Evolutionary conservation across 37 sponge, comb jelly and placozoan genomes (phyloP).

Genomic region (Petrosia ficiformis): DNA sequence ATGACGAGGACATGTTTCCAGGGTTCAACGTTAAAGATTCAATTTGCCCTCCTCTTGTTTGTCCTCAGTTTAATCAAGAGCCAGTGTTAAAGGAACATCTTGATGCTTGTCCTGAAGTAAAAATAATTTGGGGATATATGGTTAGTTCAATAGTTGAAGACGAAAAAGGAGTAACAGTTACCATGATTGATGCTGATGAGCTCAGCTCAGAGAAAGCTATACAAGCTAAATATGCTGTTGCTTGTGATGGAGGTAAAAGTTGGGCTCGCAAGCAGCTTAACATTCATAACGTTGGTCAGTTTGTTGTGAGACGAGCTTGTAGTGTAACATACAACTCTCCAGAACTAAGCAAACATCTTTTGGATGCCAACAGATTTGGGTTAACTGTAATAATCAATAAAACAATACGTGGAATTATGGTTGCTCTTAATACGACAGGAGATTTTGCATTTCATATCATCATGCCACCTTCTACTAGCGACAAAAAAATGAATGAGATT

Average conservation of each 20-base stretch:
- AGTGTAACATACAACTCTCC: slow-evolving; percentile 54
- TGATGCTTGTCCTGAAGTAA: slow-evolving; percentile 12
- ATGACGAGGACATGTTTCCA: not conserved
- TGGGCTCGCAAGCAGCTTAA: slow-evolving; percentile 41
- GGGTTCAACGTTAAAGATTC: slow-evolving; percentile 18
- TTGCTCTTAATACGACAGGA: slow-evolving; percentile 29
- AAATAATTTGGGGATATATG: slow-evolving; percentile 51
- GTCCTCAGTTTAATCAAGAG: slow-evolving; percentile 63
- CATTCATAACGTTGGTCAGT: slow-evolving; percentile 58
- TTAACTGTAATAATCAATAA: slow-evolving; percentile 6
- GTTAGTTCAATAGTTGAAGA: slow-evolving; percentile 38
- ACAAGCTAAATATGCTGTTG: slow-evolving; percentile 48
- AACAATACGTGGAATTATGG: not conserved
- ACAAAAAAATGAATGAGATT: slow-evolving; percentile 23
- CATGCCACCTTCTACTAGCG: slow-evolving; percentile 12
- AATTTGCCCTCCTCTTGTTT: slow-evolving; percentile 18
- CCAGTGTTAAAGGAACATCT: slow-evolving; percentile 52
- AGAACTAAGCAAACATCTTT: slow-evolving; percentile 25
- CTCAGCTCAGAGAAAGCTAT: slow-evolving; percentile 22
- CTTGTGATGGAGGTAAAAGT: slow-evolving; percentile 73
- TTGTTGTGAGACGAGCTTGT: slow-evolving; percentile 47
- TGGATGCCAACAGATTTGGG: slow-evolving; percentile 11
- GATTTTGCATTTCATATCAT: slow-evolving; percentile 26
- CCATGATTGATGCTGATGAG: slow-evolving; percentile 2
- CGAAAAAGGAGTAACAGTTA: slow-evolving; percentile 47